These are phyloP conservation scores for Daphoenositta chrysoptera DNA, from an alignment of 2,113 vertebrate species.

Conservation along the genomic window DNA sequence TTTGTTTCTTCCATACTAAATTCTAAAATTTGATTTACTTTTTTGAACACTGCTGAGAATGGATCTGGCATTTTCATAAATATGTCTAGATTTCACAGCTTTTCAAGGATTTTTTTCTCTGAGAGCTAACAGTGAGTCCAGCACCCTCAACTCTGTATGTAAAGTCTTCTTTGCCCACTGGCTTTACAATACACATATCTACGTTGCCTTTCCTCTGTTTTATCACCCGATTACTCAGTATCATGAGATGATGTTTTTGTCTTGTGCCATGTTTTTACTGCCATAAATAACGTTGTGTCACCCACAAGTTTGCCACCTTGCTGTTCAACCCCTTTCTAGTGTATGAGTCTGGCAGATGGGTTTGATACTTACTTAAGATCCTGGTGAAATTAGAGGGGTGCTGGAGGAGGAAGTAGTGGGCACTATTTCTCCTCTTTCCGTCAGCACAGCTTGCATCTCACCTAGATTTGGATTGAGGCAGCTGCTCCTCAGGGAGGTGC, in stretches of 20 bases:
- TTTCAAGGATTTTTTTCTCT: neutral
- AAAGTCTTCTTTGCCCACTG: neutral
- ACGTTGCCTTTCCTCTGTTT: neutral
- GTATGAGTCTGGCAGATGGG: neutral
- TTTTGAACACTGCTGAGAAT: neutral
- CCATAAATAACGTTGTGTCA: neutral
- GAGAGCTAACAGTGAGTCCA: neutral
- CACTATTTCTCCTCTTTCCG: neutral
- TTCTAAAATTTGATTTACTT: neutral
- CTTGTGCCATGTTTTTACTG: neutral
- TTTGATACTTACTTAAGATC: neutral
- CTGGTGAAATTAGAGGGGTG: neutral
- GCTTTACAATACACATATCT: neutral
- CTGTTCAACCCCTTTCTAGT: neutral
- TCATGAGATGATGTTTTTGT: slow-evolving; percentile 7
- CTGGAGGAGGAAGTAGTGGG: neutral
- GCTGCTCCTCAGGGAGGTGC: neutral
- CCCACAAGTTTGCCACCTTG: slow-evolving; percentile 7
- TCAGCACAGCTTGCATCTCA: neutral
- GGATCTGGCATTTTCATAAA: neutral
- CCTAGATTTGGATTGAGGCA: neutral
- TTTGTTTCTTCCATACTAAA: neutral
- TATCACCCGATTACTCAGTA: neutral
- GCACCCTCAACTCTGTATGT: neutral
- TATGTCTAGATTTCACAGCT: neutral